Evolutionary conservation across 2,888 invertebrate species (phyloP).

Genomic region (Netelia fuscicornis): DNA sequence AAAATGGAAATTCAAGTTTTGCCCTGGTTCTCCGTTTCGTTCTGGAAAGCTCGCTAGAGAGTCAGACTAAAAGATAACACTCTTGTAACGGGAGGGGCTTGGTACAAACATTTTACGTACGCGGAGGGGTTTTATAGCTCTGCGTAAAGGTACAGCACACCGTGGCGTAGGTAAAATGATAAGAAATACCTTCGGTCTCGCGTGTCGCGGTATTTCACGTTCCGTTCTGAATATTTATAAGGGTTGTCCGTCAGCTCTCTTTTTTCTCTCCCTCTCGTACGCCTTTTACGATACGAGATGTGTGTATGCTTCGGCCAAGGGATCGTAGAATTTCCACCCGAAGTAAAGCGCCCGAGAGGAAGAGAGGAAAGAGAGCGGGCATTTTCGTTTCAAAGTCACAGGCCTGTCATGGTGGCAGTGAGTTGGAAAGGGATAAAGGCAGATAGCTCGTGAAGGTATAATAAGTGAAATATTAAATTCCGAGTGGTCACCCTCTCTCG

Average conservation of each 20-base stretch:
- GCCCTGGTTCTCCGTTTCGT: neutral
- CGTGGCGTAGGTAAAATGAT: constrained; percentile 72
- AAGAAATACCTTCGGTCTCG: constrained; percentile 83
- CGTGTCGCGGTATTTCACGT: constrained; percentile 82
- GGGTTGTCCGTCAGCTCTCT: constrained; percentile 79
- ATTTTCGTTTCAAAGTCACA: constrained; percentile 82
- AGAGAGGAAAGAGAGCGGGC: constrained; percentile 69
- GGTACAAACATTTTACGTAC: constrained; percentile 32
- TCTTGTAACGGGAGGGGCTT: constrained; percentile 21
- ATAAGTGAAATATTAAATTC: constrained; percentile 82
- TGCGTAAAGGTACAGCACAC: constrained; percentile 34
- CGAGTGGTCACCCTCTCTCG: constrained; percentile 16
- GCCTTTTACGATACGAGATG: constrained; percentile 1
- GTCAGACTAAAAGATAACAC: constrained; percentile 51
- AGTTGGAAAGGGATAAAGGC: constrained; percentile 55
- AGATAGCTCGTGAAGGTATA: constrained; percentile 81
- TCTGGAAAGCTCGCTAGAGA: constrained; percentile 33
- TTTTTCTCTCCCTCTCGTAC: constrained; percentile 16
- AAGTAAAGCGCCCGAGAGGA: constrained; percentile 37
- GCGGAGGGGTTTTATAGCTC: constrained; percentile 16
- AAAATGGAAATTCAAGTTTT: neutral
- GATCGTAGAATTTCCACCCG: neutral
- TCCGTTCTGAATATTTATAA: constrained; percentile 82
- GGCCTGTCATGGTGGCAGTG: constrained; percentile 75
- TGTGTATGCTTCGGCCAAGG: constrained; percentile 50